A percentile compares a stretch with the other conserved stretches of the same genome.
phyloP scores from a whole-genome alignment of 1,140 invertebrate species.

The Magallana gigas region DNA sequence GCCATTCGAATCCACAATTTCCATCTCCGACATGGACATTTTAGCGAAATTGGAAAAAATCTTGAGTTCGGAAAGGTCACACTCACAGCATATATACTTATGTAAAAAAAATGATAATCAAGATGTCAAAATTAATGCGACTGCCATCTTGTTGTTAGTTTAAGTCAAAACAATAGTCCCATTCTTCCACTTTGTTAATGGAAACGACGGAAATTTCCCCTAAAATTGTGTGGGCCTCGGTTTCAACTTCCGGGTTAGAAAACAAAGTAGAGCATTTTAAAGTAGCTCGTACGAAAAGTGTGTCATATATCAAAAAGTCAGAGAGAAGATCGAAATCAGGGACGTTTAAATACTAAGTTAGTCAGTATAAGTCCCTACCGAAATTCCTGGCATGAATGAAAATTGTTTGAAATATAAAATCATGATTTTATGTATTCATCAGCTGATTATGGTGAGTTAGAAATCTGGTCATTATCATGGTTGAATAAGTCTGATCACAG shows the following conservation, averaged over 20 bases:
- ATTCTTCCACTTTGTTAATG: constrained; percentile 18
- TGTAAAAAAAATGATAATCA: neutral
- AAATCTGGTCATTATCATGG: too few species aligned
- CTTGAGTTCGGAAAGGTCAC: neutral
- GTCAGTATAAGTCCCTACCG: too few species aligned
- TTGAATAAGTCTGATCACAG: too few species aligned
- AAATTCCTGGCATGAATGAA: too few species aligned
- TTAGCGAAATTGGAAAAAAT: neutral
- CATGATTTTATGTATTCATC: too few species aligned
- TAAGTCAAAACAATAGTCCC: neutral
- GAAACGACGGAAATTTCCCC: constrained; percentile 32
- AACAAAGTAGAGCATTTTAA: constrained; percentile 5
- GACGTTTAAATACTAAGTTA: too few species aligned
- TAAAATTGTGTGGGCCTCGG: neutral
- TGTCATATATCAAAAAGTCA: neutral
- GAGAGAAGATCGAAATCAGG: too few species aligned
- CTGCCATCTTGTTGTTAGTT: constrained; percentile 33
- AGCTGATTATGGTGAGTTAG: too few species aligned
- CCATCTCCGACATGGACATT: constrained; percentile 43
- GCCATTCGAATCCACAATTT: constrained; percentile 49
- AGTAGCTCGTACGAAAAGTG: neutral
- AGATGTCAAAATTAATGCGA: neutral
- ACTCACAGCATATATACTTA: neutral
- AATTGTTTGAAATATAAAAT: too few species aligned
- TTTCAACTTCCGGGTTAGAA: constrained; percentile 26